A percentile compares a stretch with the other conserved stretches of the same genome.
Evolutionary conservation across 2,113 vertebrate species (phyloP).

Genomic region (Cyphomyrus plagiostoma): DNA sequence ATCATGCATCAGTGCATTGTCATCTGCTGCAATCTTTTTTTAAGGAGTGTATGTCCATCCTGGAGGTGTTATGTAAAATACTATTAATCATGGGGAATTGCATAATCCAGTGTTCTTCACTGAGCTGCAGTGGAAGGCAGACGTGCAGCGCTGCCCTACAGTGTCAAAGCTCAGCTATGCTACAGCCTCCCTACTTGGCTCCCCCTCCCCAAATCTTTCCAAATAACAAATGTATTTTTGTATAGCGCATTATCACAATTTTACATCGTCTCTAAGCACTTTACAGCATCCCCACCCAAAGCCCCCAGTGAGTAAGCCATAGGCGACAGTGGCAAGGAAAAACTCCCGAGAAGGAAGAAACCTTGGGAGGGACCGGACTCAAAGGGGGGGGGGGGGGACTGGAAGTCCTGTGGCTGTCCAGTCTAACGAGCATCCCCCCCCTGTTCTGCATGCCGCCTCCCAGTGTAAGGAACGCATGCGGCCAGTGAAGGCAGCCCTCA

Average conservation of each 20-base stretch:
- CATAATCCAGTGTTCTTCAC: background rate
- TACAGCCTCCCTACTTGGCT: background rate
- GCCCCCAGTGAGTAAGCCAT: no score
- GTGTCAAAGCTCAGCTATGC: background rate
- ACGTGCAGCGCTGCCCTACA: background rate
- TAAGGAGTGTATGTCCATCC: background rate
- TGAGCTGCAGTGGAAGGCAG: background rate
- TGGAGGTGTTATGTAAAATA: background rate
- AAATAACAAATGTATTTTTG: background rate
- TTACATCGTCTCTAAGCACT: no score
- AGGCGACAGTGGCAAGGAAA: no score
- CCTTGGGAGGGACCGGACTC: no score
- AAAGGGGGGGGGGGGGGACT: no score
- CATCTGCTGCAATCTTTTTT: background rate
- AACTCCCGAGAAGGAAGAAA: no score
- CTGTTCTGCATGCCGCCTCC: slow-evolving; percentile 8
- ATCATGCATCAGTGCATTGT: background rate
- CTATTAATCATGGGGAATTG: background rate
- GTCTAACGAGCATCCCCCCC: background rate
- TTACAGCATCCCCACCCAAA: no score
- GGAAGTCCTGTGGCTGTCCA: background rate
- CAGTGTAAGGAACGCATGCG: slow-evolving; percentile 99
- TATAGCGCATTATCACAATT: no score
- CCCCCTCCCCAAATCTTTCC: background rate
- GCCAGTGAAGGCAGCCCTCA: slow-evolving; percentile 92